A percentile compares a stretch with the other conserved stretches of the same genome.
These are phyloP conservation scores for Columba livia DNA, from an alignment of 2,113 vertebrate genomes.

Conservation along the genomic window DNA sequence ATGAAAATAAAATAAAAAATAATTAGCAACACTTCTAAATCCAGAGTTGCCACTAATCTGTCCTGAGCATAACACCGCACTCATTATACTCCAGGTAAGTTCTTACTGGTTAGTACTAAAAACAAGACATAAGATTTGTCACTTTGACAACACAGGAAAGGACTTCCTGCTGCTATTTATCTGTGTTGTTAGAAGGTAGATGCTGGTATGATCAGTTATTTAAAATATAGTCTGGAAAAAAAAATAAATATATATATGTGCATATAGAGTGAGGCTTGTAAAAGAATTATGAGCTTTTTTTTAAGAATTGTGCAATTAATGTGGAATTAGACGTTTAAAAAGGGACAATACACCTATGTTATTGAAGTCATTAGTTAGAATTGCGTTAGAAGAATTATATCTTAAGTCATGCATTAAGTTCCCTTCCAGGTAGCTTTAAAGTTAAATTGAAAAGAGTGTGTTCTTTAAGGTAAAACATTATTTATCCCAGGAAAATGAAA, in stretches of 20 bases:
- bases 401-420: background rate
- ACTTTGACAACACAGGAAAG: background rate
- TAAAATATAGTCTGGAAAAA: background rate
- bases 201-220: background rate
- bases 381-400: background rate
- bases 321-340: background rate
- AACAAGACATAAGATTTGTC: background rate
- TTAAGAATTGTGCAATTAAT: background rate
- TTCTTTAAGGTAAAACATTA: background rate
- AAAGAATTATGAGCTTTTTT: background rate
- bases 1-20: constrained; percentile 30
- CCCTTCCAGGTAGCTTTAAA: background rate
- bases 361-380: background rate
- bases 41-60: background rate
- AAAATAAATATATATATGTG: too few relatives aligned
- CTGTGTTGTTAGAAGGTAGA: background rate
- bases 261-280: background rate
- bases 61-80: background rate
- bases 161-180: background rate
- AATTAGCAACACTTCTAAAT: constrained; percentile 20
- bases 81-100: background rate
- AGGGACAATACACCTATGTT: background rate
- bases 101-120: constrained; percentile 6
- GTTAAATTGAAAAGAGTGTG: background rate
- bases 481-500: background rate